Conservation (phyloP, 2,113 vertebrate genomes). For the Etheostoma spectabile region DNA sequence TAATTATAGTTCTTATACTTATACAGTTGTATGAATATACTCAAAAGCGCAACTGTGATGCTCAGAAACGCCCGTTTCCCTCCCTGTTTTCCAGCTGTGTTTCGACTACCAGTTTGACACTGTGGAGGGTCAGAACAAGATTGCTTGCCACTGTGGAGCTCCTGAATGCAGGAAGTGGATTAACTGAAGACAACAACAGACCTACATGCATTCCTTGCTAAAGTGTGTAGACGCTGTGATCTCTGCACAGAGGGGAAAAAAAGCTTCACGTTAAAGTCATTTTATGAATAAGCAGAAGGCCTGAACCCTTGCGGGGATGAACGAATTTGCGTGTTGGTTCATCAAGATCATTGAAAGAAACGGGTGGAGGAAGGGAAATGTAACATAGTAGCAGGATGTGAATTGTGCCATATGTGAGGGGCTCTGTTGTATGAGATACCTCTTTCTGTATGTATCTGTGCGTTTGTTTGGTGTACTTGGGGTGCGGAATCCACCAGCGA, state of each 20-base stretch:
- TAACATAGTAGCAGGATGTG: conserved; percentile 78
- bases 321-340: conserved; percentile 39
- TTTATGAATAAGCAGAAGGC: conserved; percentile 65
- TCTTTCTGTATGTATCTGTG: conserved; percentile 78
- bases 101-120: conserved; percentile 97
- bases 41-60: background rate
- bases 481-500: conserved; percentile 95
- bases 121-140: conserved; percentile 93
- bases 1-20: background rate
- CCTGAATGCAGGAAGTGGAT: conserved; percentile 99
- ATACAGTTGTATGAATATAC: too few relatives aligned
- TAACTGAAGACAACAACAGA: conserved; percentile 85
- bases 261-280: conserved; percentile 69
- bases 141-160: conserved; percentile 95
- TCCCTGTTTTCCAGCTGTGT: conserved; percentile 87
- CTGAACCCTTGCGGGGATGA: conserved; percentile 50
- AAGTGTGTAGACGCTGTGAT: conserved; percentile 78
- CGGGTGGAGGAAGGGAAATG: conserved; percentile 55
- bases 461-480: conserved; percentile 78
- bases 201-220: conserved; percentile 84
- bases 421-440: conserved; percentile 53
- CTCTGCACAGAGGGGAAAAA: conserved; percentile 82
- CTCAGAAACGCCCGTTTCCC: background rate
- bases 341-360: conserved; percentile 17
- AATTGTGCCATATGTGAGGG: conserved; percentile 83